Percentiles rank a stretch among this genome's conserved stretches.
phyloP scores from a whole-genome alignment of 2,797 vertebrate species.

The Fistularia tabacaria region DNA sequence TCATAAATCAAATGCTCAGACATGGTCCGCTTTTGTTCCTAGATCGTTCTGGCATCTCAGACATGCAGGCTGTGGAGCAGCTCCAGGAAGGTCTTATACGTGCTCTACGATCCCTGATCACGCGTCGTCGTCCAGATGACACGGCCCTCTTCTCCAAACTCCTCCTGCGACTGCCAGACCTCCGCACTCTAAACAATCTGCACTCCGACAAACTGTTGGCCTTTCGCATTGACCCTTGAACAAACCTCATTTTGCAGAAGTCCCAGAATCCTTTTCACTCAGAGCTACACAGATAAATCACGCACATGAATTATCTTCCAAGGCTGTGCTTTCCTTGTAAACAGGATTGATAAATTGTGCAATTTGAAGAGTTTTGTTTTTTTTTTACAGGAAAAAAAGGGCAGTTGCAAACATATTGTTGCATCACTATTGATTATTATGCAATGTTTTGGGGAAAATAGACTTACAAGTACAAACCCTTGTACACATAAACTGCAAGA shows the following conservation, averaged over 20 bases:
- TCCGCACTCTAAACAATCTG: constrained; percentile 79
- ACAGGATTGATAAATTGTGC: constrained; percentile 39
- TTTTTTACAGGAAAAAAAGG: constrained; percentile 1
- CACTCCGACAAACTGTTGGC: constrained; percentile 82
- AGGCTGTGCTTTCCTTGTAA: constrained; percentile 34
- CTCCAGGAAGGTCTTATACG: constrained; percentile 77
- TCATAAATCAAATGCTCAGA: no score
- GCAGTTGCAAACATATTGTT: constrained; percentile 19
- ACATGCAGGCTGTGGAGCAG: constrained; percentile 73
- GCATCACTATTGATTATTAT: constrained; percentile 26
- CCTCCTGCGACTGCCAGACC: constrained; percentile 77
- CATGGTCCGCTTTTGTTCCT: constrained; percentile 19
- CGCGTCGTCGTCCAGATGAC: constrained; percentile 69
- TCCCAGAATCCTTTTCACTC: background rate
- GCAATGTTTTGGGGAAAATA: constrained; percentile 33
- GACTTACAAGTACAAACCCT: constrained; percentile 22
- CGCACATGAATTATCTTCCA: constrained; percentile 35
- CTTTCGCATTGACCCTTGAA: constrained; percentile 77
- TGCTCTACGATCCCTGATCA: constrained; percentile 72
- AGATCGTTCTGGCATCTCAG: constrained; percentile 74
- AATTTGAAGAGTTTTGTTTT: constrained; percentile 33
- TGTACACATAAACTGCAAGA: constrained; percentile 45
- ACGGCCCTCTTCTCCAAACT: constrained; percentile 73
- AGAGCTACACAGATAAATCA: constrained; percentile 4
- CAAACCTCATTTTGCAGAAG: background rate